A percentile compares a stretch with the other conserved stretches of the same genome.
Conservation (phyloP, 2,113 vertebrate genomes). For the Benitochromis conjunctus region DNA sequence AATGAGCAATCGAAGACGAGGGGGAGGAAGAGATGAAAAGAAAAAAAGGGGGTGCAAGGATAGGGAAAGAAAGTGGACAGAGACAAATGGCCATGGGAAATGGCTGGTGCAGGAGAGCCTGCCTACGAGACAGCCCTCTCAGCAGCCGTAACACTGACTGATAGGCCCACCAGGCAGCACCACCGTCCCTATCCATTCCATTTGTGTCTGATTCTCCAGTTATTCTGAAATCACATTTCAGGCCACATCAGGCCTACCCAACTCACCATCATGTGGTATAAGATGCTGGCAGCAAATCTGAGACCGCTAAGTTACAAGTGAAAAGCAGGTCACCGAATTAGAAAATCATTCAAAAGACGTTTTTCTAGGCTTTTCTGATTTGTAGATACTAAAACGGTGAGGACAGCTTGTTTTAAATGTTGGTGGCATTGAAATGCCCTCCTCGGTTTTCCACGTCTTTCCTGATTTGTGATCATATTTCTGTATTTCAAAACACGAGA, state of each 20-base stretch:
- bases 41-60: not conserved
- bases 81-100: constrained; percentile 67
- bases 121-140: constrained; percentile 55
- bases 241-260: not conserved
- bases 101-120: constrained; percentile 39
- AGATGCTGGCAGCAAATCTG: not conserved
- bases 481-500: not conserved
- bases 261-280: not conserved
- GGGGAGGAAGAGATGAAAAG: constrained; percentile 33
- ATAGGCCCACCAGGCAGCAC: constrained; percentile 45
- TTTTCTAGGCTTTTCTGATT: not conserved
- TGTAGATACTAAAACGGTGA: not conserved
- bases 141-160: constrained; percentile 61
- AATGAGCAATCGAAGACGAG: constrained; percentile 52
- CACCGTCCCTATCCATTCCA: constrained; percentile 13
- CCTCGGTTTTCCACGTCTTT: not conserved
- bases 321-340: not conserved
- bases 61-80: constrained; percentile 53
- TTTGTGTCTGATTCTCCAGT: not conserved
- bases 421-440: not conserved
- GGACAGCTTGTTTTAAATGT: not conserved
- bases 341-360: not conserved
- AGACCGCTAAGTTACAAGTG: not conserved
- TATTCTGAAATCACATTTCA: constrained; percentile 3
- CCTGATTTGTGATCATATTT: not conserved